These are phyloP conservation scores for Phalloptychus januarius DNA, from an alignment of 2,797 vertebrate genomes.

Conservation along the genomic window DNA sequence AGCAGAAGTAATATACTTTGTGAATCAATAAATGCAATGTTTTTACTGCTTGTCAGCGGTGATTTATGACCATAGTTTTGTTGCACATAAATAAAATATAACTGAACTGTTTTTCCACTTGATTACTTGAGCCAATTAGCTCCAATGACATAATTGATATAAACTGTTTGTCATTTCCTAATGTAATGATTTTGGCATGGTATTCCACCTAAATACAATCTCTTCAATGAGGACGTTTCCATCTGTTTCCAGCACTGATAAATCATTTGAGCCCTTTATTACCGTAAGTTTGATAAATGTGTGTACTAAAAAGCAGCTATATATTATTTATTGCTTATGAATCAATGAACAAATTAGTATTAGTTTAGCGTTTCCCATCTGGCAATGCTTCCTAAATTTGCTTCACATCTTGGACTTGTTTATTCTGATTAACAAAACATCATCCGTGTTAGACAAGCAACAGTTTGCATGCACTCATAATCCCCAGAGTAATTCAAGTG, in stretches of 20 bases:
- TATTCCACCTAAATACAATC: neutral
- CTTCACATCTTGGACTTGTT: neutral
- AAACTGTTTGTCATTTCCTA: neutral
- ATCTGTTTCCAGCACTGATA: neutral
- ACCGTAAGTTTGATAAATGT: slow-evolving; percentile 1
- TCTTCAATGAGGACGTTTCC: neutral
- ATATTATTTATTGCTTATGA: neutral
- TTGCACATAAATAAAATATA: neutral
- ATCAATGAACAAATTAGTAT: neutral
- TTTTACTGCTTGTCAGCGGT: neutral
- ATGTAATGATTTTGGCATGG: slow-evolving; percentile 11
- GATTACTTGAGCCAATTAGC: neutral
- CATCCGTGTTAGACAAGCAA: neutral
- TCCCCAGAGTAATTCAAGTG: neutral
- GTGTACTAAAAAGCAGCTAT: neutral
- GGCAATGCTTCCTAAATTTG: neutral
- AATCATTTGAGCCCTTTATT: neutral
- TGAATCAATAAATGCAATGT: neutral
- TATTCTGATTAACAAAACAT: neutral
- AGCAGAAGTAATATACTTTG: neutral
- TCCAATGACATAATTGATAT: slow-evolving; percentile 4
- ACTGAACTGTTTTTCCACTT: neutral
- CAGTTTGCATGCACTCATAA: neutral
- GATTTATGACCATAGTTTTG: neutral
- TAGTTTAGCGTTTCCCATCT: neutral